phyloP scores from a whole-genome alignment of 2,797 vertebrate genomes.

The Limnodromus scolopaceus region DNA sequence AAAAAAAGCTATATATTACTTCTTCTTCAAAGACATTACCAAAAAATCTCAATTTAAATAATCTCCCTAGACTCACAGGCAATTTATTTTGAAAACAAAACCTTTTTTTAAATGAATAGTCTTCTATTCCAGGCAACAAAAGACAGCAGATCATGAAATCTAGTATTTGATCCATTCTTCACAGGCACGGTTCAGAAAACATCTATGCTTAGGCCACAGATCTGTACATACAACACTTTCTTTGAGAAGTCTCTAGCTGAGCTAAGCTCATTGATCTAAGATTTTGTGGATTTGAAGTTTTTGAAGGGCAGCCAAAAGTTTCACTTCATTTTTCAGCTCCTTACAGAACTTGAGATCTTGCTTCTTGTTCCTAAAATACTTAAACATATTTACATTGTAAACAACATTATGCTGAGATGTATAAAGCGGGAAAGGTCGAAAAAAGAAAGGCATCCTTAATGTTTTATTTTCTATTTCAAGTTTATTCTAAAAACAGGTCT shows the following conservation, averaged over 20 bases:
- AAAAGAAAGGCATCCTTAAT: background rate
- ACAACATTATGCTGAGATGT: slow-evolving; percentile 20
- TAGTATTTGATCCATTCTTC: slow-evolving; percentile 68
- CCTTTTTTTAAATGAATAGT: slow-evolving; percentile 33
- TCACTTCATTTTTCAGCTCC: slow-evolving; percentile 47
- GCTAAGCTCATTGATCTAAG: slow-evolving; percentile 45
- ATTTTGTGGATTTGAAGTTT: slow-evolving; percentile 53
- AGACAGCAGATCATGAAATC: slow-evolving; percentile 44
- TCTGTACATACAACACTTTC: background rate
- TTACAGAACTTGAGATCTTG: slow-evolving; percentile 25
- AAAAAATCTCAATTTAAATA: slow-evolving; percentile 27
- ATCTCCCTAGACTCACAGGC: slow-evolving; percentile 34
- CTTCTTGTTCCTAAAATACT: slow-evolving; percentile 40
- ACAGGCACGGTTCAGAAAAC: slow-evolving; percentile 27
- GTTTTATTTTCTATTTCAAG: background rate
- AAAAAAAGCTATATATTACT: background rate
- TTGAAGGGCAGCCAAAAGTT: slow-evolving; percentile 72
- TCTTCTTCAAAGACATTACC: background rate
- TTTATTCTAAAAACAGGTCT: background rate
- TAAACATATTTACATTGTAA: slow-evolving; percentile 39
- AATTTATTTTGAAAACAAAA: slow-evolving; percentile 61
- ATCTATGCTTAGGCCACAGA: background rate
- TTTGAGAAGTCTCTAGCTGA: slow-evolving; percentile 54
- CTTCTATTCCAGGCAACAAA: slow-evolving; percentile 51
- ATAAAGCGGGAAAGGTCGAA: background rate